Evolutionary conservation across 1,140 invertebrate species (phyloP), one percentile per base, ranked within the genome.

Genomic region (Choristoneura fumiferana): DNA sequence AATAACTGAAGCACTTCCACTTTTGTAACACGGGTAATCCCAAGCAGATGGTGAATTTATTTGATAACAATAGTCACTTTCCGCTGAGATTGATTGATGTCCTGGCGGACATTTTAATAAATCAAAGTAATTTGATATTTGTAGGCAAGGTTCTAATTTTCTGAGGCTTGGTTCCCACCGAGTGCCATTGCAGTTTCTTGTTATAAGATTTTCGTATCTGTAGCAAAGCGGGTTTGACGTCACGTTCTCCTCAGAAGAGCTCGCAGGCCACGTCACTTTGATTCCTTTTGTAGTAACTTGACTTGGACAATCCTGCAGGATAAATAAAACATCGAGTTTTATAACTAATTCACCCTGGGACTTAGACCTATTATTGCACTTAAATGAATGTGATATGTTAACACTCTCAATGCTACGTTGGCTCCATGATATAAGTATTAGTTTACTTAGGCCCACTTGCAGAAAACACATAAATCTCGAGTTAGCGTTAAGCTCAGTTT

Each of bases 11-110:
- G 78, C 79, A 43, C 76, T 79, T 1, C 81, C 81, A 58, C 71
- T 81, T 60, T 72, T 68, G n/a, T 78, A 69, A 61, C 84, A 87
- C 0, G 84, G 81, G 62, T 63, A 74, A 52, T 81, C 60, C 84
- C 84, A 87, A 5, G 58, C 15, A 1, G 76, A 64, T 5, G 62
- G 15, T 54, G 58, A n/a, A 58, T 54, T 57, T 8, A 82, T 71
- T 73, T 78, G 65, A 60, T 78, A 87, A 60, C 84, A 87, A 52
- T 78, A 80, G 37, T 75, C 59, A 14, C 71, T 70, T 52, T 72
- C 69, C 43, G 73, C 52, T 13, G 81, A 82, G 18, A 84, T 73
- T 64, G 67, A 65, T 39, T 71, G 34, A 52, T 73, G 84, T 5
- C 81, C 70, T 8, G 79, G 78, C 6, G 82, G 81, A 49, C 84